Evolutionary conservation across 1,140 invertebrate genomes (phyloP), one percentile per base, ranked within the genome.

Genomic region (Tetramorium parvispinum): DNA sequence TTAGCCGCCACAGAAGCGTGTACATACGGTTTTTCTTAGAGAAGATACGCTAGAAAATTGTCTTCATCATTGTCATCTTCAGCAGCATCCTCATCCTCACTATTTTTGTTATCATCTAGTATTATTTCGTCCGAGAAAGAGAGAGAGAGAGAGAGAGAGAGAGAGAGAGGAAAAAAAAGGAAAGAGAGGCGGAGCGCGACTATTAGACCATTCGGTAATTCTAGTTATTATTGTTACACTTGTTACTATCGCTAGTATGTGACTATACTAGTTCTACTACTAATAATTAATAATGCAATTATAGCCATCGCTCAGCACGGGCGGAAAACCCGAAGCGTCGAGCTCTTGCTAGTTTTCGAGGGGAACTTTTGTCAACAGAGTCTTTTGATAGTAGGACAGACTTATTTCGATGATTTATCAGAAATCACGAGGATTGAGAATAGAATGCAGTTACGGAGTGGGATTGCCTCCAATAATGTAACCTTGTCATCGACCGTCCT

Each of bases 11-110:
- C 32, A 59, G 57, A 37, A 66, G 77, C 70, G 66, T 87, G 65
- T 89, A 78, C 65, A 73, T 83, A 85, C 46, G 49, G 13, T 63
- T 85, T 85, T 78, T 85, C 82, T 85, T 85, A 85, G 81, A 61
- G 18, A 59, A 63, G 13, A 53, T 85, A 78, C n/a, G 55, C 68
- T 78, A 78, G 70, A 77, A 27, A 51, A 85, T 65, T 53, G 32
- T 43, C 11, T 46, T 32, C 70, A 78, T 78, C 43, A 21, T 76
- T 43, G 11, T 83, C 70, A 66, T 75, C 24, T 8, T 83, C 68
- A 37, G 6, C 40, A 21, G 16, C 78, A 70, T 70, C 21, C 32
- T 81, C 79, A 83, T 73, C 27, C 53, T 27, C 40, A n/a, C 18
- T 82, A 59, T 73, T 83, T 83, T 49, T 49, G 68, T 83, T 75